Conservation (phyloP, 2,113 vertebrate genomes). For the Mesembrinibis cayennensis region DNA sequence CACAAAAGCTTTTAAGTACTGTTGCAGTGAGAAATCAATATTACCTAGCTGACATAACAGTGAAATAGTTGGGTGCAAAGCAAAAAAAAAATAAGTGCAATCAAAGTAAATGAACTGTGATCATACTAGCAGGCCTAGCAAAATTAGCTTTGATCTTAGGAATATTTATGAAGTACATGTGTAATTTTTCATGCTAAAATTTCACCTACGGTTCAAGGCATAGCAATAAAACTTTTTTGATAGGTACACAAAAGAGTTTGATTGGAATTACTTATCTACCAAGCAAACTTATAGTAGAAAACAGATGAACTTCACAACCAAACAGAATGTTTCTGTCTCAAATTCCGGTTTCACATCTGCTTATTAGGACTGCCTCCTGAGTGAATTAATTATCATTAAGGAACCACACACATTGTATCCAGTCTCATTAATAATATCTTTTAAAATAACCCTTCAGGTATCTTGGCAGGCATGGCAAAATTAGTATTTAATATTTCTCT, state of each 20-base stretch:
- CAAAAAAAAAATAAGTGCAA: background rate
- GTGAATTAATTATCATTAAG: conserved; percentile 18
- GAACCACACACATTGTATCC: conserved; percentile 10
- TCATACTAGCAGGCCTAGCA: background rate
- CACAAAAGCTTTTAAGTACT: conserved; percentile 7
- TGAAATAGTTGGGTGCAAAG: background rate
- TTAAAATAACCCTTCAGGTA: conserved; percentile 50
- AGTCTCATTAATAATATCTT: conserved; percentile 30
- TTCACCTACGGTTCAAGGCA: background rate
- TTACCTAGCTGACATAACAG: background rate
- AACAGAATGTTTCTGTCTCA: background rate
- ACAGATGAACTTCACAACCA: background rate
- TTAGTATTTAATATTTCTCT: conserved; percentile 46
- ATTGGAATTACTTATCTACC: background rate
- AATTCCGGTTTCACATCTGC: conserved; percentile 11
- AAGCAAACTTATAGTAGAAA: background rate
- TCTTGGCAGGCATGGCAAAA: conserved; percentile 38
- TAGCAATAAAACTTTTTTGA: background rate
- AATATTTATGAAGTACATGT: conserved; percentile 19
- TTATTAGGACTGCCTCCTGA: conserved; percentile 2
- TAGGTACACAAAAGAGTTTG: background rate
- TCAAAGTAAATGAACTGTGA: conserved; percentile 45
- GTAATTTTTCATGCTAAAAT: conserved; percentile 4
- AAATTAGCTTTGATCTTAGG: conserved; percentile 16
- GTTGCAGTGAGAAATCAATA: background rate